Percentiles rank a stretch among this genome's conserved stretches.
Conservation (phyloP, 2,113 vertebrate genomes). For the Gymnarchus niloticus region DNA sequence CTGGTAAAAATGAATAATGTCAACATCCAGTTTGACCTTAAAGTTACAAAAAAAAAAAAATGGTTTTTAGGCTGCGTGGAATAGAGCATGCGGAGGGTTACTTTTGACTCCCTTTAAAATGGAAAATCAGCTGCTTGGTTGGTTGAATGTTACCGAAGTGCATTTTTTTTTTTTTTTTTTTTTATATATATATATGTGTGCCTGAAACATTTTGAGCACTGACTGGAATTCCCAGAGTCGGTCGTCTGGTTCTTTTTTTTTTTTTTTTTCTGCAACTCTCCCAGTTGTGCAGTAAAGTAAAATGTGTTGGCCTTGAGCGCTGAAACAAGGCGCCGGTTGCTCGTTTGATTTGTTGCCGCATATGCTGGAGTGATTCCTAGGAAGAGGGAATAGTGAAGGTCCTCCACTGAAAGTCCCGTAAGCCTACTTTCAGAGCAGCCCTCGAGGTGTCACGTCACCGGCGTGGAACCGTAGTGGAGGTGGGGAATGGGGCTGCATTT, state of each 20-base stretch:
- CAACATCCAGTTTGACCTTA: neutral
- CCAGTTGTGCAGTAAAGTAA: neutral
- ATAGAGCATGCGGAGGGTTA: neutral
- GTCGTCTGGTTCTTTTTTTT: neutral
- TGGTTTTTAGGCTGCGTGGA: neutral
- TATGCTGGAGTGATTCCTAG: neutral
- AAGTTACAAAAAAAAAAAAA: neutral
- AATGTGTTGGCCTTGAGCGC: neutral
- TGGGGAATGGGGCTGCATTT: no score
- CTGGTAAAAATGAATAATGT: neutral
- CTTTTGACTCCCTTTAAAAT: neutral
- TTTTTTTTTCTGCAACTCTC: neutral
- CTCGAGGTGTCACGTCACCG: no score
- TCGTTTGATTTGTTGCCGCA: neutral
- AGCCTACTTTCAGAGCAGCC: neutral
- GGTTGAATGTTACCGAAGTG: neutral
- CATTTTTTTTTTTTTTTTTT: neutral
- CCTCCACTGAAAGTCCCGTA: neutral
- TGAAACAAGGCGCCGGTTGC: neutral
- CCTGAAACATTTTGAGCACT: neutral
- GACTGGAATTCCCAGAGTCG: neutral
- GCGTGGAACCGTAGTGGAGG: no score
- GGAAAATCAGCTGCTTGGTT: neutral
- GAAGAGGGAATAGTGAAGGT: neutral
- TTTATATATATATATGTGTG: no score